Base-by-base conservation (phyloP, 1,140 invertebrate genomes). In the Anastrepha ludens region DNA sequence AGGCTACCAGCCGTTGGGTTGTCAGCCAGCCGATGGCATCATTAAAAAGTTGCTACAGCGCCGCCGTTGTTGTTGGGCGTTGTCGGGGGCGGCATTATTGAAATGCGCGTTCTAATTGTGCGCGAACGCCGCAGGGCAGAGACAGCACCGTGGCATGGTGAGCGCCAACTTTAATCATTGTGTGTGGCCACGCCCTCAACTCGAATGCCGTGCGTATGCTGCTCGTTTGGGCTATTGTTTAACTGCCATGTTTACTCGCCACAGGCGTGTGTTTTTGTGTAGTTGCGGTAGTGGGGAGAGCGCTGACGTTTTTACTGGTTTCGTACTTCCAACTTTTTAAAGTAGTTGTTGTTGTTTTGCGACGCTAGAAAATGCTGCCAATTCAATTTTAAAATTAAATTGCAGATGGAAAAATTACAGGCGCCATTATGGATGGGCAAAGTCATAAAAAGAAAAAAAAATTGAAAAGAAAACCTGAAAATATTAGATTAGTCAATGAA, bases 71-170 rank as follows among this genome's bases (percentile, higher is more conserved):
- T 58, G n/a, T 58, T 85, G 81, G 55, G 81, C 81, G 81, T 60
- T 9, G 44, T 9, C 39, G 0, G 44, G 50, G 81, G 50, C 47
- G 81, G 81, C 17, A 60, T 74, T 85, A 85, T 85, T 85, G 58
- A 85, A 85, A 85, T 74, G 58, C 59, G 81, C 81, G 81, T 50
- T 55, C 81, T 85, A 85, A 85, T 85, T 85, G 81, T 58, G 81
- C 58, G 81, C 50, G 55, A 85, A 85, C 81, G 81, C 81, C 55
- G 50, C 81, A 20, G 58, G 81, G 15, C 58, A 85, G 58, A 58
- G 81, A 85, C 81, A 85, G 55, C 81, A 17, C 29, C 6, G 81
- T 5, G 20, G 47, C 50, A 60, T 59, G 13, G 67, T 17, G 17
- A 47, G 44, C 15, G 15, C 44, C 67, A 41, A 41, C 70, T 41